Base-by-base conservation (phyloP, 2,797 vertebrate species). In the Amniataba percoides region DNA sequence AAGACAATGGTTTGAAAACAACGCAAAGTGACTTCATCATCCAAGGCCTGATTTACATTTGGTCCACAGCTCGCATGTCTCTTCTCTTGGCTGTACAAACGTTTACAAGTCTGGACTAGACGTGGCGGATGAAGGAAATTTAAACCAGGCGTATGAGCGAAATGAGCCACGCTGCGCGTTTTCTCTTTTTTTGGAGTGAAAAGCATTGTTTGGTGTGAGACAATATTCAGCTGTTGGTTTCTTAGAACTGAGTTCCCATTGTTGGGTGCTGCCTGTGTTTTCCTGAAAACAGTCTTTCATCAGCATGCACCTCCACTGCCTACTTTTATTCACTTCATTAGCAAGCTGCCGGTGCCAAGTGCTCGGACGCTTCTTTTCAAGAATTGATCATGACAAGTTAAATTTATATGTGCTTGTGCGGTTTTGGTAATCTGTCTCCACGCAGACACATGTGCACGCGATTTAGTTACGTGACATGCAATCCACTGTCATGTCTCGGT, bases 251-350 rank as follows among this genome's bases (percentile, higher is more conserved):
- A 78, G 58, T 75, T 75, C 55, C 71, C 58, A 42, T 80, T 77
- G 85, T 87, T 70, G 83, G 80, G 64, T 66, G 81, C 74, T 56
- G 79, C 66, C 67, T 43, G 65, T 64, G 76, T 80, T 81, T 63
- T 65, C 70, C 77, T 52, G 69, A 71, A 86, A 87, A 80, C 76
- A 62, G 56, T 65, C 69, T 89, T 88, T 88, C 90, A 91, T 92
- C 92, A 88, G 90, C 85, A 89, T 89, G 81, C 90, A 82, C 84
- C 84, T 88, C 90, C 81, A 75, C 81, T 49, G 81, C 89, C 87
- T 63, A 77, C 59, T 90, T 93, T 86, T 89, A 86, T 92, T 88
- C 88, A 81, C 89, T 90, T 91, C 88, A 91, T 93, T 92, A 93
- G 85, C 88, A 82, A 66, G 81, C 84, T 77, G 88, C 85, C 84